Conservation (phyloP, 2,888 invertebrate species). For the Orthonevra nobilis region DNA sequence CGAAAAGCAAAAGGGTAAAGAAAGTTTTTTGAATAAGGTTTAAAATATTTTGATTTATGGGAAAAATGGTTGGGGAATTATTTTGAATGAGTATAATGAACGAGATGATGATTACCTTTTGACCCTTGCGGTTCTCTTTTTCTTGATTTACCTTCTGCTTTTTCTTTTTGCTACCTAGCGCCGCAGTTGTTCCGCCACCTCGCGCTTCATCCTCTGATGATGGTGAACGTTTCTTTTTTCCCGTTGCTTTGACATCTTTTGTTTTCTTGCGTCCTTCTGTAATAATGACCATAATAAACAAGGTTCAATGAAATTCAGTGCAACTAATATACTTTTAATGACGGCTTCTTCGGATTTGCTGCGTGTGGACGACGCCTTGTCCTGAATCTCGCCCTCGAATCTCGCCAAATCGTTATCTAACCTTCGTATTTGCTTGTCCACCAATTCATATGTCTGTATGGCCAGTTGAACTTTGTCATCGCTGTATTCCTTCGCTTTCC, state of each 20-base stretch:
- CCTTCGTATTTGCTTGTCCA: constrained; percentile 97
- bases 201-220: constrained; percentile 79
- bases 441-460: constrained; percentile 98
- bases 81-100: constrained; percentile 63
- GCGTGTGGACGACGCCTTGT: constrained; percentile 91
- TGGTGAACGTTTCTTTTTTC: constrained; percentile 83
- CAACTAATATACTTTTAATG: constrained; percentile 81
- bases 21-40: constrained; percentile 11
- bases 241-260: constrained; percentile 83
- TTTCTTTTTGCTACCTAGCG: constrained; percentile 80
- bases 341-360: constrained; percentile 85
- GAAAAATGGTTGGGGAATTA: constrained; percentile 8
- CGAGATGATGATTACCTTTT: constrained; percentile 80
- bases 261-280: constrained; percentile 86
- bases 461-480: constrained; percentile 99
- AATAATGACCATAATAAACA: too few species aligned
- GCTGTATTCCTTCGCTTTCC: constrained; percentile 96
- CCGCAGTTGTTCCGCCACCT: constrained; percentile 73
- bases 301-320: constrained; percentile 10
- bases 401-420: constrained; percentile 97
- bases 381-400: constrained; percentile 98
- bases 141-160: constrained; percentile 81
- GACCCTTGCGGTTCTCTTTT: constrained; percentile 81
- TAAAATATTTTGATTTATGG: not conserved
- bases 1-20: constrained; percentile 26